phyloP scores from a whole-genome alignment of 64 coral and sea anemone species.

The Porites lutea region DNA sequence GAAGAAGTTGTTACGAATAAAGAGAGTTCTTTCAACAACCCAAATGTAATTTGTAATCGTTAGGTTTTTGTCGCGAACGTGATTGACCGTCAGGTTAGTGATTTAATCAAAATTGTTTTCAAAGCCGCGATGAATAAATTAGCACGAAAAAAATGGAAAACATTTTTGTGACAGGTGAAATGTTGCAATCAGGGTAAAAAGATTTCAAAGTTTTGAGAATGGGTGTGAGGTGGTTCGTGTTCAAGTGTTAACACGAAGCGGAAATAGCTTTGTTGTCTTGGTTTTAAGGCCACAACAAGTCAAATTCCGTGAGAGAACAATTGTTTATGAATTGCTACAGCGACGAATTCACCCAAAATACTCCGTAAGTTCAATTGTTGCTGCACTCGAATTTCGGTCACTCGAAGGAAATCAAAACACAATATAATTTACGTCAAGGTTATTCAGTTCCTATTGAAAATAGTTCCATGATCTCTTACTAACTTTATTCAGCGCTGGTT shows the following conservation, averaged over 20 bases:
- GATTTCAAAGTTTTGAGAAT: slow-evolving; percentile 8
- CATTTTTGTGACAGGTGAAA: slow-evolving; percentile 6
- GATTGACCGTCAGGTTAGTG: not conserved
- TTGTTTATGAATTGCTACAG: no score
- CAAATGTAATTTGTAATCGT: not conserved
- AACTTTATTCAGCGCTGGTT: not conserved
- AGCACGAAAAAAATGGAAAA: not conserved
- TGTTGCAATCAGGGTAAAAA: slow-evolving; percentile 4
- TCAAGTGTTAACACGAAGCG: not conserved
- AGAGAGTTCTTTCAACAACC: slow-evolving; percentile 12
- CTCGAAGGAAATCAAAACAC: no score
- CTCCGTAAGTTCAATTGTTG: not conserved
- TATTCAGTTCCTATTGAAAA: no score
- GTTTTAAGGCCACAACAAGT: not conserved
- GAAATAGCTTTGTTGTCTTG: slow-evolving; percentile 1
- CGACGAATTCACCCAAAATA: not conserved
- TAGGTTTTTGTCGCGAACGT: slow-evolving; percentile 10
- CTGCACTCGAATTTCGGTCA: not conserved
- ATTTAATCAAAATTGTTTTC: slow-evolving; percentile 39
- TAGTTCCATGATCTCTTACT: not conserved
- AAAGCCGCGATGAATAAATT: slow-evolving; percentile 35
- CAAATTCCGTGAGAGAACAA: not conserved
- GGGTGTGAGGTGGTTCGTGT: slow-evolving; percentile 16
- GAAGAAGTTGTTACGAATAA: not conserved
- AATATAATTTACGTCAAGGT: no score